Evolutionary conservation across 1,140 invertebrate genomes (phyloP), one percentile per base, ranked within the genome.

Genomic region (Armadillidium nasatum): DNA sequence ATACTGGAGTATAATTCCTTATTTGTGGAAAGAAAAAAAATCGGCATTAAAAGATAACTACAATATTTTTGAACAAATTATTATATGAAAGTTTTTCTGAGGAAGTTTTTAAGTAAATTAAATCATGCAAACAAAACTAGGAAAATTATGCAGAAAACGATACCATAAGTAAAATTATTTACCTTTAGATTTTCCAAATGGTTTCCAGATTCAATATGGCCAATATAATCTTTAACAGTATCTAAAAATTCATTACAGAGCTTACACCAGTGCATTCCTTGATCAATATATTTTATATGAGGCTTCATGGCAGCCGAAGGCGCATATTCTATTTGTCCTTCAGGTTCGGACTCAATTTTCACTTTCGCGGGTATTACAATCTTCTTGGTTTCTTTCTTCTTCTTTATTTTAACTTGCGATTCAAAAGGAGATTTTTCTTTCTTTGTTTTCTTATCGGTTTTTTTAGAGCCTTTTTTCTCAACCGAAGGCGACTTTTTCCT

Each of bases 251-350:
- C 21, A 54, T 72, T 74, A 23, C 78, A 79, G n/a, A 79, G 50
- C 22, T 72, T 76, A 68, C 78, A 79, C 78, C 78, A 79, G 43
- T 79, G 78, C 78, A 79, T 79, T n/a, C 78, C 78, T 21, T 76
- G 75, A 69, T 79, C 78, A 43, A 74, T 67, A 44, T 76, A 76
- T 6, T 74, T 71, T 50, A 68, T 44, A 10, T 74, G 43, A 19
- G 66, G 19, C 33, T 43, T 21, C 43, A 66, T 50, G 50, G 13
- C 15, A 22, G 66, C 10, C 10, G 13, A 44, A 4, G n/a, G 44
- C 2, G 72, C 22, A 46, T 19, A 73, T 13, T 60, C 15, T 0
- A 50, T 44, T 43, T 71, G 19, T 44, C 70, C 70, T 22, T 33
- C 70, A 4, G 70, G 9, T 44, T 71, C 33, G 10, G 23, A 3